A percentile compares a stretch with the other conserved stretches of the same genome.
These are phyloP conservation scores for Pavo muticus DNA, from an alignment of 2,113 vertebrate species.

Conservation along the genomic window DNA sequence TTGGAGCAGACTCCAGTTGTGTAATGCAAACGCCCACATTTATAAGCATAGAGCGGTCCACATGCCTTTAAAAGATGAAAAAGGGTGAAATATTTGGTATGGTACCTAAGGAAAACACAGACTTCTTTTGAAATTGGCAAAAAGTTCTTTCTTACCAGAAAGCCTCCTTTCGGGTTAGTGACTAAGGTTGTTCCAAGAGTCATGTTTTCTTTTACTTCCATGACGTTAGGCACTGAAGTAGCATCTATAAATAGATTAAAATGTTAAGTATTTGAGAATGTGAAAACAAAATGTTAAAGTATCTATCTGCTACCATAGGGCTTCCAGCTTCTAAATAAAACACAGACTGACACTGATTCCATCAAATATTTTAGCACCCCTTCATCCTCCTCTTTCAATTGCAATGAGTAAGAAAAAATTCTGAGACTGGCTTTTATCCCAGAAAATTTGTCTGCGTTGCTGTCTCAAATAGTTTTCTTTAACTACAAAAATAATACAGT, in stretches of 20 bases:
- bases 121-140: conserved; percentile 5
- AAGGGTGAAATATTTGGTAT: conserved; percentile 17
- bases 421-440: conserved; percentile 65
- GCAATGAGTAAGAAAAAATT: conserved; percentile 40
- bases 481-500: conserved; percentile 51
- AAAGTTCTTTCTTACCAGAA: conserved; percentile 88
- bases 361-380: conserved; percentile 53
- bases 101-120: neutral
- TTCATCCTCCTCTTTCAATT: conserved; percentile 35
- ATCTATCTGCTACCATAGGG: conserved; percentile 33
- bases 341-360: conserved; percentile 32
- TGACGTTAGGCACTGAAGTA: conserved; percentile 90
- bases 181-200: conserved; percentile 96
- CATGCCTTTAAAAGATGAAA: conserved; percentile 86
- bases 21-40: conserved; percentile 92
- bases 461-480: conserved; percentile 65
- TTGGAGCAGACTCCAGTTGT: conserved; percentile 95
- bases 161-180: conserved; percentile 93
- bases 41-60: conserved; percentile 95
- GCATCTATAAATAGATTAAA: conserved; percentile 77
- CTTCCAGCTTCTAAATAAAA: conserved; percentile 60
- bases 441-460: conserved; percentile 69
- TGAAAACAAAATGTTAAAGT: conserved; percentile 57
- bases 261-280: conserved; percentile 54
- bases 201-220: conserved; percentile 98